Conservation (phyloP, 1,140 invertebrate genomes). For the Caerostris extrusa region DNA sequence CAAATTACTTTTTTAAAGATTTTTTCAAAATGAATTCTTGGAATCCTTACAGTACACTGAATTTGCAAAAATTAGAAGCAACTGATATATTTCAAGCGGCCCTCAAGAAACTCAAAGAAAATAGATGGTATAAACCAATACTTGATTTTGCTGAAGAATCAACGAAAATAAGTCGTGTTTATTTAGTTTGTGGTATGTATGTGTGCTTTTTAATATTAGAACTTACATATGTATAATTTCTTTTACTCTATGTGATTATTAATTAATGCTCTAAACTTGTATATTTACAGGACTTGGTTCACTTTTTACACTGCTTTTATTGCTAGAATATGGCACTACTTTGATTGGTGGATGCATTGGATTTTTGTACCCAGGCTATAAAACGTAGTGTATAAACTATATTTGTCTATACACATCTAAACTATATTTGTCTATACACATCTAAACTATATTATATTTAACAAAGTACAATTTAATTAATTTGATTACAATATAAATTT, state of each 20-base stretch:
- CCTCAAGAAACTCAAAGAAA: slow-evolving; percentile 2
- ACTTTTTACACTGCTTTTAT: background rate
- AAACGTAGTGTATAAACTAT: slow-evolving; percentile 28
- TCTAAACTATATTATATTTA: no score
- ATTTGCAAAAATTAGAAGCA: slow-evolving; percentile 47
- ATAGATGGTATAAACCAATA: slow-evolving; percentile 41
- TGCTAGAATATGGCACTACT: slow-evolving; percentile 27
- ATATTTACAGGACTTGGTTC: background rate
- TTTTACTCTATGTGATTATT: no score
- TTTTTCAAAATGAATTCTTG: background rate
- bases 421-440: no score
- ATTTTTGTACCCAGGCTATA: slow-evolving; percentile 55
- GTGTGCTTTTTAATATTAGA: background rate
- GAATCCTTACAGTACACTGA: slow-evolving; percentile 14
- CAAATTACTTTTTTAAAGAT: background rate
- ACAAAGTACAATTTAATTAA: no score
- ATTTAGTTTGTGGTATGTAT: slow-evolving; percentile 29
- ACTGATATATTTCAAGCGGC: slow-evolving; percentile 2
- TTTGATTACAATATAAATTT: no score
- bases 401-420: no score
- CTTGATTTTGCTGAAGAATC: slow-evolving; percentile 44
- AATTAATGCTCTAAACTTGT: background rate
- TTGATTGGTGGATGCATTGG: slow-evolving; percentile 35
- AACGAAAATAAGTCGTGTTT: slow-evolving; percentile 62
- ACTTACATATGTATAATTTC: background rate